Percentiles rank a stretch among this genome's conserved stretches.
phyloP scores from a whole-genome alignment of 1,140 invertebrate genomes.

The Anastrepha obliqua region DNA sequence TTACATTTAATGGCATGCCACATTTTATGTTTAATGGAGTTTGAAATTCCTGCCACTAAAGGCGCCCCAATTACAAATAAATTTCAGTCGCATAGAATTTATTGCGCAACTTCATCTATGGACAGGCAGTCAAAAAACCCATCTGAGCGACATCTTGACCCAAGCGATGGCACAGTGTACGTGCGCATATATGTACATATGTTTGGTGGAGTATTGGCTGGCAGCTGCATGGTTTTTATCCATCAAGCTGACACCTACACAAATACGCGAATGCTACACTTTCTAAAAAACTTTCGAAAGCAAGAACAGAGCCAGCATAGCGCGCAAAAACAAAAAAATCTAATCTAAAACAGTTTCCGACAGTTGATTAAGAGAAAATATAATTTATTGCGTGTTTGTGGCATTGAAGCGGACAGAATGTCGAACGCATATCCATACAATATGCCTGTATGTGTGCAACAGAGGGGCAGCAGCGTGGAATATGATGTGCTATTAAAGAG shows the following conservation, averaged over 20 bases:
- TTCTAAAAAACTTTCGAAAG: conserved; percentile 48
- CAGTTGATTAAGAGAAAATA: conserved; percentile 51
- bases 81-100: not conserved
- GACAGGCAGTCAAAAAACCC: not conserved
- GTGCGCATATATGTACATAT: not conserved
- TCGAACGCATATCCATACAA: not conserved
- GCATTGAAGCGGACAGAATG: conserved; percentile 21
- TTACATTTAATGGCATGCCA: not conserved
- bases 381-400: conserved; percentile 44
- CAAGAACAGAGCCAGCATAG: not conserved
- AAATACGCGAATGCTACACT: not conserved
- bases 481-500: not conserved
- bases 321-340: conserved; percentile 3
- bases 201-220: too few species aligned
- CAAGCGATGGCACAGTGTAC: not conserved
- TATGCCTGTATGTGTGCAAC: too few species aligned
- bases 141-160: too few species aligned
- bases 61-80: not conserved
- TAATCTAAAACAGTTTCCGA: conserved; percentile 44
- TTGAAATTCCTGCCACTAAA: not conserved
- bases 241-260: conserved; percentile 47
- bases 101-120: not conserved
- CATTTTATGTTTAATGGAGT: not conserved
- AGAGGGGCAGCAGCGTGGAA: not conserved
- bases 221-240: conserved; percentile 1